Conservation (phyloP, 2,113 vertebrate species). For the Etheostoma spectabile region DNA sequence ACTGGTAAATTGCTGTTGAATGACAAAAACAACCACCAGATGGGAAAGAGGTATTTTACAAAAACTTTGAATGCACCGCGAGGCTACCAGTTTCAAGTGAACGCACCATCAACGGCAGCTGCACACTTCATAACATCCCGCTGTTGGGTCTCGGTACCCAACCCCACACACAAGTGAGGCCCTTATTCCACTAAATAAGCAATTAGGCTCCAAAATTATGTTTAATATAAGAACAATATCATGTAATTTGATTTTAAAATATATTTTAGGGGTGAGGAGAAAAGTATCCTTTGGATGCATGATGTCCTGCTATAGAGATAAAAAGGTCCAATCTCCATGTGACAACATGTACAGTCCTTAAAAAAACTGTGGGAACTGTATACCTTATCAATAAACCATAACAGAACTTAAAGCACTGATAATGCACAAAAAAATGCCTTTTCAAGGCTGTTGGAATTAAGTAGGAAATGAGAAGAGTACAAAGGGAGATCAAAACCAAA, state of each 20-base stretch:
- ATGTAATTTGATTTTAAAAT: background rate
- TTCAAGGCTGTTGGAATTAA: background rate
- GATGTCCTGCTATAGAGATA: background rate
- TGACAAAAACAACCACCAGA: too few species aligned
- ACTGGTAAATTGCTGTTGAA: too few species aligned
- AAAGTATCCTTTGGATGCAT: background rate
- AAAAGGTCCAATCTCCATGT: background rate
- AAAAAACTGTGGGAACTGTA: background rate
- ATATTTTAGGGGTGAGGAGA: background rate
- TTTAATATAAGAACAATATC: background rate
- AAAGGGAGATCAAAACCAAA: slow-evolving; percentile 27
- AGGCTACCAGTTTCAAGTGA: too few species aligned
- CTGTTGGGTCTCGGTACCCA: too few species aligned
- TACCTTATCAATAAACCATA: background rate
- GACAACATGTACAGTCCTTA: background rate
- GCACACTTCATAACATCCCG: too few species aligned
- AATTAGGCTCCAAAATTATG: background rate
- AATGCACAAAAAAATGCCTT: background rate
- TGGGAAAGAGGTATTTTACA: too few species aligned
- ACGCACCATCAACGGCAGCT: too few species aligned
- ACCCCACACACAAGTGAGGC: background rate
- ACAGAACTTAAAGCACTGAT: background rate
- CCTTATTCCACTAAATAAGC: background rate
- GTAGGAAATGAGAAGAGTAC: background rate
- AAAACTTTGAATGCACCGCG: too few species aligned